Percentiles rank a stretch among this genome's conserved stretches.
Evolutionary conservation across 2,797 vertebrate genomes (phyloP).

Genomic region (Cygnus olor): DNA sequence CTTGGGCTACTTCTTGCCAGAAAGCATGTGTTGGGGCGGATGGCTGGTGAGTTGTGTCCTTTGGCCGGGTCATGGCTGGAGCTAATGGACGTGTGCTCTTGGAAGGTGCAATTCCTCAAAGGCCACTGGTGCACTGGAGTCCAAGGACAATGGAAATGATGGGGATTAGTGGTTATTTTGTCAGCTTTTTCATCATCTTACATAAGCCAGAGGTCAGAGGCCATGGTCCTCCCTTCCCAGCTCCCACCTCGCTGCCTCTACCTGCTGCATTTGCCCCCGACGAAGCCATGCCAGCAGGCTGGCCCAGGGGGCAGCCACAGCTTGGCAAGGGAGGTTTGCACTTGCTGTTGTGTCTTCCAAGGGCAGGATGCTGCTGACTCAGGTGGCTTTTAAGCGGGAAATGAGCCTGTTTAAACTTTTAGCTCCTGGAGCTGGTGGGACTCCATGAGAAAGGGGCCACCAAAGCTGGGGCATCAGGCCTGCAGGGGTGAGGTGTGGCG

Average conservation of each 20-base stretch:
- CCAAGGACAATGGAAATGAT: not conserved
- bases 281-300: not conserved
- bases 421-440: too few species aligned
- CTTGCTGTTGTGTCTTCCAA: not conserved
- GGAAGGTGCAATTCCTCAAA: not conserved
- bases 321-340: not conserved
- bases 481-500: not conserved
- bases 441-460: too few species aligned
- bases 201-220: not conserved
- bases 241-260: not conserved
- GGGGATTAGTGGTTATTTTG: rapidly evolving
- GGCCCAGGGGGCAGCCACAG: not conserved
- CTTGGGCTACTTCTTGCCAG: not conserved
- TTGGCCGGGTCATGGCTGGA: not conserved
- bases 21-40: not conserved
- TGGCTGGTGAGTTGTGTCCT: not conserved
- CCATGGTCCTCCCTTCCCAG: not conserved
- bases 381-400: not conserved
- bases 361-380: not conserved
- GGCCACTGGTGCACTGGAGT: not conserved
- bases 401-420: not conserved
- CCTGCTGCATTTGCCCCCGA: not conserved
- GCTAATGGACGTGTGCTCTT: not conserved
- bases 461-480: not conserved
- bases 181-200: not conserved